Evolutionary conservation across 1,140 invertebrate genomes (phyloP), one percentile per base, ranked within the genome.

Genomic region (Bombus breviceps): DNA sequence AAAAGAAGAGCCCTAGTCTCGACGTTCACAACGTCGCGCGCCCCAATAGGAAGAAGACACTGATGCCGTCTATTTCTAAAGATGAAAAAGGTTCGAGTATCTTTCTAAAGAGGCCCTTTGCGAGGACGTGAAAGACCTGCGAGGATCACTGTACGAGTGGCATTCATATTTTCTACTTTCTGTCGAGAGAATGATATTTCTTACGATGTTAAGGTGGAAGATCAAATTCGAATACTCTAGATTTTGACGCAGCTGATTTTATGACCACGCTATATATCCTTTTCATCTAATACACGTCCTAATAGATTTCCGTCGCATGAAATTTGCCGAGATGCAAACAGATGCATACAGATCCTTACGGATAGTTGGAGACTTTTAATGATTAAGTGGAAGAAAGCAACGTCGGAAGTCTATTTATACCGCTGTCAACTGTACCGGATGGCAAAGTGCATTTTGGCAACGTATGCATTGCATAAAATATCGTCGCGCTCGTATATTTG

Each of bases 1-100:
- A 75, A 82, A 82, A 59, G 57, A 68, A 83, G 43, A 68, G 53
- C 81, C 76, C 37, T 41, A 64, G 59, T 76, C 81, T 83, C 81
- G 73, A 43, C 41, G 66, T 53, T 71, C 43, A 18, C 25, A 28
- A 73, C 37, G 18, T 66, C 15, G 43, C 43, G 79, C 47, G 34
- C 39, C 53, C 32, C 73, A 47, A 66, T 83, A 66, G 57, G 0
- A 62, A 12, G 32, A 73, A 75, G 81, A 47, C 71, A 43, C 39
- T 18, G 37, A 39, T 59, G 71, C 73, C 53, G 39, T 57, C 32
- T 39, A 28, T 10, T 66, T 22, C 59, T 32, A 62, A 83, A n/a
- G 62, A 41, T 72, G 69, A 74, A 81, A 77, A 75, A 76, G 41
- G 18, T 34, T 83, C 81, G 81, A 83, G 81, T 77, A n/a, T 34